Percentiles rank a stretch among this genome's conserved stretches.
These are phyloP conservation scores for Pontoporia blainvillei DNA, from an alignment of 2,113 vertebrate genomes.

Conservation along the genomic window DNA sequence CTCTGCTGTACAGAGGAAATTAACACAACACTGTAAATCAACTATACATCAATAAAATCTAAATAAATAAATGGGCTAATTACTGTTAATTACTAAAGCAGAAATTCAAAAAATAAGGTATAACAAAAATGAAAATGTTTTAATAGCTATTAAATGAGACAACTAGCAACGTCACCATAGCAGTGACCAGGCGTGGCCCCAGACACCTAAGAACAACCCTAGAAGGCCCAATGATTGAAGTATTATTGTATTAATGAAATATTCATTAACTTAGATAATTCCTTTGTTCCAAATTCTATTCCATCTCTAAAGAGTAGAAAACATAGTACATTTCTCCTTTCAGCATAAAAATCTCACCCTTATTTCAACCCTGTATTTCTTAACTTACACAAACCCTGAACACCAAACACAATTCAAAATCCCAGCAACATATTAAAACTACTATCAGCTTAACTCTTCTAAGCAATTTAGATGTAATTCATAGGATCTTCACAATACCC, in stretches of 20 bases:
- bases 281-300: conserved; percentile 2
- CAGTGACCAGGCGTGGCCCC: background rate
- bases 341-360: conserved; percentile 7
- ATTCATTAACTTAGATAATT: background rate
- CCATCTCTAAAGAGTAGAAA: background rate
- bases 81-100: background rate
- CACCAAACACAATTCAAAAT: conserved; percentile 23
- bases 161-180: background rate
- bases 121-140: background rate
- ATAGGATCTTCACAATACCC: background rate
- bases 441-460: background rate
- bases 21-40: background rate
- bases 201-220: background rate
- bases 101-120: background rate
- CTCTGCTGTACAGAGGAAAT: background rate
- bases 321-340: background rate
- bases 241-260: conserved; percentile 8
- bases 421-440: background rate
- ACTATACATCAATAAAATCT: background rate
- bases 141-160: background rate
- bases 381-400: conserved; percentile 8
- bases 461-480: background rate
- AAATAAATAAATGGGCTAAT: background rate
- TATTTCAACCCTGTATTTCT: background rate
- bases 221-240: background rate